phyloP scores from a whole-genome alignment of 2,888 invertebrate species.

The Gnatocerus cornutus region DNA sequence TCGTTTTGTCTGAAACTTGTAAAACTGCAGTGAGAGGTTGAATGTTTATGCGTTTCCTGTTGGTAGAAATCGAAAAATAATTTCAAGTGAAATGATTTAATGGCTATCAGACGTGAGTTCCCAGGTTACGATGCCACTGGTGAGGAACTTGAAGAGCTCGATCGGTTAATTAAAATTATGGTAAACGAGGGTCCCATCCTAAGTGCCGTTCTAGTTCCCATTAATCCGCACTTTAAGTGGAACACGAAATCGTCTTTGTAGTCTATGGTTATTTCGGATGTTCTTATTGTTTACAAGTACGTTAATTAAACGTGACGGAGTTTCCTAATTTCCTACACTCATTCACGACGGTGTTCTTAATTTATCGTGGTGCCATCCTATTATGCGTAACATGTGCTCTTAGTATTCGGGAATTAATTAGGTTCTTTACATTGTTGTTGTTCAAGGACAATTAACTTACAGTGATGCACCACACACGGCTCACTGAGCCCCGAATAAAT shows the following conservation, averaged over 20 bases:
- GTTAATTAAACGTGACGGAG: conserved; percentile 42
- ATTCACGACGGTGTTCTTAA: conserved; percentile 31
- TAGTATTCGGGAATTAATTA: conserved; percentile 29
- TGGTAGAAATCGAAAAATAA: conserved; percentile 1
- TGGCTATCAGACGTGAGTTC: background rate
- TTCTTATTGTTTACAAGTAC: conserved; percentile 39
- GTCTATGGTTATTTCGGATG: conserved; percentile 35
- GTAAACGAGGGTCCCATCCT: conserved; percentile 5
- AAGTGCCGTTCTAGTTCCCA: conserved; percentile 26
- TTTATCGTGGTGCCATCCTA: conserved; percentile 22
- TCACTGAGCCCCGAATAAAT: conserved; percentile 10
- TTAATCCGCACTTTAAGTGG: conserved; percentile 29
- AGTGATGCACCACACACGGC: conserved; percentile 27
- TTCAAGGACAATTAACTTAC: conserved; percentile 22
- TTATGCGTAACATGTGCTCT: conserved; percentile 30
- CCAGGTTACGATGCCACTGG: background rate
- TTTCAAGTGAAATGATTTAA: background rate
- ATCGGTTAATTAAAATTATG: conserved; percentile 24
- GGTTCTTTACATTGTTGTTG: conserved; percentile 25
- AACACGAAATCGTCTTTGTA: conserved; percentile 27
- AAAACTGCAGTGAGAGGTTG: conserved; percentile 1
- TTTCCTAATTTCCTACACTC: conserved; percentile 36
- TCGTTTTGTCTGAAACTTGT: background rate
- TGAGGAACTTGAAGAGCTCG: conserved; percentile 1
- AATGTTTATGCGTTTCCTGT: background rate